phyloP scores from a whole-genome alignment of 2,797 vertebrate species.

The Eutrigla gurnardus region DNA sequence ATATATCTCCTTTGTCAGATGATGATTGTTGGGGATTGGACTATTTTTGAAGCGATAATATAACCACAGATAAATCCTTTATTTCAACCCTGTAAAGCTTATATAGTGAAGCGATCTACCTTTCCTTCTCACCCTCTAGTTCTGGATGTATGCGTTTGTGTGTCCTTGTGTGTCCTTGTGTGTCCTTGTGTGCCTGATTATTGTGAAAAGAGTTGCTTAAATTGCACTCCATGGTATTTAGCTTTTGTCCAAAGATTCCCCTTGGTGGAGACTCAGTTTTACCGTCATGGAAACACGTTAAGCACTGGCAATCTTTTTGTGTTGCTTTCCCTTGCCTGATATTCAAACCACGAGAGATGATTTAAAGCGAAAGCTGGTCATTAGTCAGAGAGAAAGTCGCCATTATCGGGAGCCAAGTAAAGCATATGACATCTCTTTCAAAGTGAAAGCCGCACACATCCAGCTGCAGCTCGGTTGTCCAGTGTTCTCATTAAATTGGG shows the following conservation, averaged over 20 bases:
- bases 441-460: constrained; percentile 27
- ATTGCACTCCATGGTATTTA: constrained; percentile 24
- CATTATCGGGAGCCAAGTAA: not conserved
- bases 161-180: constrained; percentile 32
- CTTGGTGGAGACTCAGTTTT: constrained; percentile 21
- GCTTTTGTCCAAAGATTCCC: constrained; percentile 14
- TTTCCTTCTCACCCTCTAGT: constrained; percentile 56
- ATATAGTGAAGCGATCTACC: constrained; percentile 59
- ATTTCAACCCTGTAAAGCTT: constrained; percentile 66
- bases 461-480: constrained; percentile 14
- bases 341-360: not conserved
- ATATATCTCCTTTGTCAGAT: constrained; percentile 14
- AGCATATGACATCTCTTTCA: constrained; percentile 31
- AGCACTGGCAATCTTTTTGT: not conserved
- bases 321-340: not conserved
- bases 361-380: not conserved
- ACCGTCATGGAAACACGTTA: not conserved
- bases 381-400: not conserved
- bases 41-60: constrained; percentile 62
- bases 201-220: constrained; percentile 36
- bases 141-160: constrained; percentile 26
- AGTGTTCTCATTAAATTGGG: constrained; percentile 32
- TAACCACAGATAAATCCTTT: constrained; percentile 45
- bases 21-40: constrained; percentile 4
- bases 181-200: constrained; percentile 40